Evolutionary conservation across 1,140 invertebrate species (phyloP).

Genomic region (Brachionus rotundiformis): DNA sequence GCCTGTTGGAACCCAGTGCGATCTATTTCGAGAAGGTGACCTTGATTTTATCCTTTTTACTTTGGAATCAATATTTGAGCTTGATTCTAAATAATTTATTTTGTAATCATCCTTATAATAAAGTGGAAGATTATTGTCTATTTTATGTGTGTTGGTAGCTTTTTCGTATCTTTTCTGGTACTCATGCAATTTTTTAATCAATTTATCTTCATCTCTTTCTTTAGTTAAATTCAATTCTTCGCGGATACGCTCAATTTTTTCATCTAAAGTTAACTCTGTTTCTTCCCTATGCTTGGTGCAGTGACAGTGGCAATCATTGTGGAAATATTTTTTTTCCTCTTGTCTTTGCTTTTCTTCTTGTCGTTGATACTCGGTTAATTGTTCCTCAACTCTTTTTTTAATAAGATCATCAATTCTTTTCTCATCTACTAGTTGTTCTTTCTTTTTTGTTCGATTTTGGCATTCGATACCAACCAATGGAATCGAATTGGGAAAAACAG

Average conservation of each 20-base stretch:
- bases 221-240: constrained; percentile 19
- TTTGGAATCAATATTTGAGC: not conserved
- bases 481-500: not conserved
- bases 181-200: not conserved
- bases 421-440: not conserved
- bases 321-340: not conserved
- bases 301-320: not conserved
- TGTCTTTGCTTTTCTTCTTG: not conserved
- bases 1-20: constrained; percentile 9
- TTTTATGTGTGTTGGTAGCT: not conserved
- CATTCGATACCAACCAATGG: constrained; percentile 10
- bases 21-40: not conserved
- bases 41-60: not conserved
- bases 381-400: constrained; percentile 1
- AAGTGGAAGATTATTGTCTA: not conserved
- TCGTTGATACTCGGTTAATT: not conserved
- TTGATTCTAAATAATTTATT: not conserved
- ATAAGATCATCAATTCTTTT: constrained; percentile 21
- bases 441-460: not conserved
- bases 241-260: constrained; percentile 13
- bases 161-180: constrained; percentile 26
- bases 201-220: constrained; percentile 18
- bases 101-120: not conserved
- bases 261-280: constrained; percentile 20
- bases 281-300: not conserved